phyloP scores from a whole-genome alignment of 92 coral and sea anemone species.

The Umimayanthus chanpuru region DNA sequence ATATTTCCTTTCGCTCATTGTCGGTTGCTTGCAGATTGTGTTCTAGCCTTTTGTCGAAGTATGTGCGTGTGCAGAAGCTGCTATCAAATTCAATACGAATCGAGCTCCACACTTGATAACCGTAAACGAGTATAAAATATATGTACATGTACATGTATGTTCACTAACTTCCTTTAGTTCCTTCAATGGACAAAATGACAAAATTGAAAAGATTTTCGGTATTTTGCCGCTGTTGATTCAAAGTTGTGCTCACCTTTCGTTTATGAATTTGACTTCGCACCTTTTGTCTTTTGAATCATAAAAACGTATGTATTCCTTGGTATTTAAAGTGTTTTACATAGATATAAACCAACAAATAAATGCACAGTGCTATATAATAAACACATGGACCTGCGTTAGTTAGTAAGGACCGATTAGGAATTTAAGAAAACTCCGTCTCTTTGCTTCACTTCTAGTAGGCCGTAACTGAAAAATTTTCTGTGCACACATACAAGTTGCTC shows the following conservation, averaged over 20 bases:
- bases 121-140: background rate
- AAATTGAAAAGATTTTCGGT: background rate
- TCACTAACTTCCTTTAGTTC: too few relatives aligned
- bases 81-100: background rate
- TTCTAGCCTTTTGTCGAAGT: background rate
- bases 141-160: too few relatives aligned
- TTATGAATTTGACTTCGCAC: background rate
- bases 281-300: background rate
- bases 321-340: background rate
- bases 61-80: too few relatives aligned
- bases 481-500: background rate
- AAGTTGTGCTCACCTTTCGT: background rate
- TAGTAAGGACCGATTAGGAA: too few relatives aligned
- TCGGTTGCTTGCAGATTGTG: background rate
- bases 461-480: background rate
- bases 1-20: background rate
- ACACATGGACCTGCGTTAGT: too few relatives aligned
- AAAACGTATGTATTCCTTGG: background rate
- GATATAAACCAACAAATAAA: too few relatives aligned
- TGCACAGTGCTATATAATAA: too few relatives aligned
- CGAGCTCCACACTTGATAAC: background rate
- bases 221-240: background rate
- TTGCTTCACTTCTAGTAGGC: too few relatives aligned
- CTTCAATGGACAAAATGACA: background rate
- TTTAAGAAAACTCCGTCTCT: too few relatives aligned